phyloP scores from a whole-genome alignment of 2,888 invertebrate genomes.

The Himalopsyche kuldschensis region DNA sequence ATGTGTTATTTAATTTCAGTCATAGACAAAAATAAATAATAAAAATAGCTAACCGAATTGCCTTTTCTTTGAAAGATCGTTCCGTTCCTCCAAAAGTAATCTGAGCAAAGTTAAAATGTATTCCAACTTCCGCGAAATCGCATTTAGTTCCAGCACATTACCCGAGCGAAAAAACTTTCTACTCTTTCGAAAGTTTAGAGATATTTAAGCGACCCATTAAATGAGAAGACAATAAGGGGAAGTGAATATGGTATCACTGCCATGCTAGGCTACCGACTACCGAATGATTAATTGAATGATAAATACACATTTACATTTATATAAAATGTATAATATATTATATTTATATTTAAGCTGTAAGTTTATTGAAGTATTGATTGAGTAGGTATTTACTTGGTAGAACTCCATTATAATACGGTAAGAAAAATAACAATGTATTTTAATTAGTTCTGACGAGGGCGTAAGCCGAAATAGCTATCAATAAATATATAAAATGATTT shows the following conservation, averaged over 20 bases:
- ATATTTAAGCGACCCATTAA: neutral
- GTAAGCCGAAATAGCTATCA: no score
- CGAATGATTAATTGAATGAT: neutral
- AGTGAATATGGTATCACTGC: neutral
- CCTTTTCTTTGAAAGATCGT: neutral
- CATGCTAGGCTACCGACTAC: neutral
- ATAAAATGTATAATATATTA: no score
- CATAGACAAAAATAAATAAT: no score
- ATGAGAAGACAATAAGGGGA: neutral
- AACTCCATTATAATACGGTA: no score
- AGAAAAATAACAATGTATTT: no score
- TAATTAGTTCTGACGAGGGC: no score
- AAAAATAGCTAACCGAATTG: neutral
- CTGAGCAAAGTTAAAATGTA: slow-evolving; percentile 36
- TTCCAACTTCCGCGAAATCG: slow-evolving; percentile 35
- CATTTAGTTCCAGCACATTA: slow-evolving; percentile 39
- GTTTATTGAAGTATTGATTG: no score
- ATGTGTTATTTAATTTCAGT: no score
- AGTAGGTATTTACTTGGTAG: no score
- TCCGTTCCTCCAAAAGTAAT: slow-evolving; percentile 27
- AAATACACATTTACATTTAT: no score
- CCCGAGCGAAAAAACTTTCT: slow-evolving; percentile 23
- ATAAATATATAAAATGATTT: no score
- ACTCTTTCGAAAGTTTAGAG: slow-evolving; percentile 3
- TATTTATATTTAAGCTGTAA: no score